Evolutionary conservation across 2,113 vertebrate genomes (phyloP).

Genomic region (Callorhinus ursinus): DNA sequence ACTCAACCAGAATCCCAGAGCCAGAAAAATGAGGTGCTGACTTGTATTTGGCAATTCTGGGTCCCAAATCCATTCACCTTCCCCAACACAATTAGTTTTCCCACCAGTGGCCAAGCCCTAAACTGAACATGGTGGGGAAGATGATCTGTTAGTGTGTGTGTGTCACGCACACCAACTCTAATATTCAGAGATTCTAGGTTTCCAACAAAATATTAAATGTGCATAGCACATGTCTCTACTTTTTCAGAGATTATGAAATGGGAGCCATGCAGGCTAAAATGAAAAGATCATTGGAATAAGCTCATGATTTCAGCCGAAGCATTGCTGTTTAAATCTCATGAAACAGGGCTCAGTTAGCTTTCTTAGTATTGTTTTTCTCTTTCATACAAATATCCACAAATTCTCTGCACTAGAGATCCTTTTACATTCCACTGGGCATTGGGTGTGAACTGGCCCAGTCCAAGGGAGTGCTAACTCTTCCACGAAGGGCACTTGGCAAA

Average conservation of each 20-base stretch:
- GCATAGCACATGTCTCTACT: not conserved
- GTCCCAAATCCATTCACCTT: not conserved
- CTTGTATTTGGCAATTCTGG: not conserved
- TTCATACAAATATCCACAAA: not conserved
- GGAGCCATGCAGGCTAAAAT: not conserved
- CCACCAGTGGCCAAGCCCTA: not conserved
- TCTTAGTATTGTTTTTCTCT: slow-evolving; percentile 23
- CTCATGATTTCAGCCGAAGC: not conserved
- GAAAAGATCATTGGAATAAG: not conserved
- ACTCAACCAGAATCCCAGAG: not conserved
- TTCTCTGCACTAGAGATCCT: not conserved
- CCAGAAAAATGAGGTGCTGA: not conserved
- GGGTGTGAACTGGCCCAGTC: not conserved
- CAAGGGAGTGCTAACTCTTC: not conserved
- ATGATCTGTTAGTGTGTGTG: not conserved
- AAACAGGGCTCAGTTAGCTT: not conserved
- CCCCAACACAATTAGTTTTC: not conserved
- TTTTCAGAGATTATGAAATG: not conserved
- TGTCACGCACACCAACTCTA: not conserved
- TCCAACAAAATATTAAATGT: not conserved
- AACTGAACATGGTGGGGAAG: not conserved
- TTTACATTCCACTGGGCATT: not conserved
- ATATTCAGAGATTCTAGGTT: not conserved
- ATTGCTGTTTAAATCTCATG: not conserved
- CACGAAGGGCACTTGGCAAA: not conserved